phyloP scores from a whole-genome alignment of 2,888 invertebrate genomes.

The Deilephila porcellus region DNA sequence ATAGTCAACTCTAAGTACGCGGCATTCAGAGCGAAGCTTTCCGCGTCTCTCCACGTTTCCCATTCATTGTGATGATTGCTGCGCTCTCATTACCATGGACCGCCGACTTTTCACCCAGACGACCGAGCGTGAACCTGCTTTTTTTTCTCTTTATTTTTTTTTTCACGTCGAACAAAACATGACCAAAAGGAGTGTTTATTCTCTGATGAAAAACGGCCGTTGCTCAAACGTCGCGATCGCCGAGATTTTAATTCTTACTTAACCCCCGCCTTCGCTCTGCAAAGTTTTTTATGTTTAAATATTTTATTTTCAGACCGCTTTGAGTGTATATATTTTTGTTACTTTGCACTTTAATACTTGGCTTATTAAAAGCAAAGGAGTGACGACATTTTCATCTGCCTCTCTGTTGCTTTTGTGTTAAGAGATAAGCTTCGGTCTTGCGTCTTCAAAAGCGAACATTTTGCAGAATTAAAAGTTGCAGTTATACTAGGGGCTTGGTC shows the following conservation, averaged over 20 bases:
- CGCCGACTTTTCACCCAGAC: slow-evolving; percentile 31
- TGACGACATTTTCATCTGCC: not conserved
- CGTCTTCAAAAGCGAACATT: slow-evolving; percentile 3
- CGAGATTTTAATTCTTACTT: slow-evolving; percentile 15
- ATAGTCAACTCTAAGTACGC: slow-evolving; percentile 51
- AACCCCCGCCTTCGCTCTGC: slow-evolving; percentile 7
- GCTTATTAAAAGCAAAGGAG: slow-evolving; percentile 15
- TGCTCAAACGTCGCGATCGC: slow-evolving; percentile 25
- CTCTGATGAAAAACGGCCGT: slow-evolving; percentile 18
- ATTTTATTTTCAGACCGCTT: slow-evolving; percentile 10
- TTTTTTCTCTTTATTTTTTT: slow-evolving; percentile 12
- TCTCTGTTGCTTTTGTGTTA: not conserved
- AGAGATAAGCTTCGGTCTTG: not conserved
- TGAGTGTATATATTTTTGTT: slow-evolving; percentile 12
- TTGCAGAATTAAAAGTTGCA: not conserved
- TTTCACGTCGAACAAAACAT: slow-evolving; percentile 22
- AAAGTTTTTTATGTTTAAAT: slow-evolving; percentile 13
- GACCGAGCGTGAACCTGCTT: slow-evolving; percentile 28
- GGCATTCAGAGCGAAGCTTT: slow-evolving; percentile 67
- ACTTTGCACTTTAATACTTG: slow-evolving; percentile 11
- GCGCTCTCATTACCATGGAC: slow-evolving; percentile 64
- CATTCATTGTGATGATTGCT: slow-evolving; percentile 82
- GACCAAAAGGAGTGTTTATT: slow-evolving; percentile 25
- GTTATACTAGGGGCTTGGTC: not conserved
- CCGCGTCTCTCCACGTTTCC: slow-evolving; percentile 56